phyloP scores from a whole-genome alignment of 2,888 invertebrate genomes.

The Labia minor region DNA sequence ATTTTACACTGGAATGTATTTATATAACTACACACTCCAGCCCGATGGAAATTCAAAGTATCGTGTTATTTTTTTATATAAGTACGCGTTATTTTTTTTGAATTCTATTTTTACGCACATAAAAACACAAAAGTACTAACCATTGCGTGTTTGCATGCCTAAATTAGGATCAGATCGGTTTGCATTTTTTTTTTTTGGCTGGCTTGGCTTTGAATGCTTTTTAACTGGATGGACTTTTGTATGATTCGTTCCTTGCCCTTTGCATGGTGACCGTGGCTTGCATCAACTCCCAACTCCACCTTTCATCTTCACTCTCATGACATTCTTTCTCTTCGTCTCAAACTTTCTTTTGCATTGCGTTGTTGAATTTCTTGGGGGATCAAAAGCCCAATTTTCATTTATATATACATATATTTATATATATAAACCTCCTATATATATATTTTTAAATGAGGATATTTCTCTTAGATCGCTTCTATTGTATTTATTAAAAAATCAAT shows the following conservation, averaged over 20 bases:
- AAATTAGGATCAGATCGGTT: not conserved
- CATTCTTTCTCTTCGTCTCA: not conserved
- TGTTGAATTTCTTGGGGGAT: not conserved
- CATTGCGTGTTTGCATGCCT: not conserved
- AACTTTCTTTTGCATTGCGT: not conserved
- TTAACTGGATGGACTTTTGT: not conserved
- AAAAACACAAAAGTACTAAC: not conserved
- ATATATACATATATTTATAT: too few relatives aligned
- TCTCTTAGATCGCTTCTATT: too few relatives aligned
- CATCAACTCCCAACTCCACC: not conserved
- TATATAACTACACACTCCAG: slow-evolving; percentile 20
- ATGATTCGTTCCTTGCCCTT: too few relatives aligned
- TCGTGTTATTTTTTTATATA: not conserved
- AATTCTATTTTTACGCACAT: slow-evolving; percentile 2
- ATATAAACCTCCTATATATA: not conserved
- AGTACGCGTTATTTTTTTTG: not conserved
- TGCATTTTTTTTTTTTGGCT: not conserved
- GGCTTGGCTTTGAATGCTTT: not conserved
- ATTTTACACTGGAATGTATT: slow-evolving; percentile 16
- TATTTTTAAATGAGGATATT: not conserved
- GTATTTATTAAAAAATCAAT: too few relatives aligned
- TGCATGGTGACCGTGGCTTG: not conserved
- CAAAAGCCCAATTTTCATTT: not conserved
- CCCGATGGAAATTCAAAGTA: slow-evolving; percentile 15
- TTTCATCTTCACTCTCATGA: not conserved